Base-by-base conservation (phyloP, 2,797 vertebrate species). In the Myiothlypis chrysogaster region DNA sequence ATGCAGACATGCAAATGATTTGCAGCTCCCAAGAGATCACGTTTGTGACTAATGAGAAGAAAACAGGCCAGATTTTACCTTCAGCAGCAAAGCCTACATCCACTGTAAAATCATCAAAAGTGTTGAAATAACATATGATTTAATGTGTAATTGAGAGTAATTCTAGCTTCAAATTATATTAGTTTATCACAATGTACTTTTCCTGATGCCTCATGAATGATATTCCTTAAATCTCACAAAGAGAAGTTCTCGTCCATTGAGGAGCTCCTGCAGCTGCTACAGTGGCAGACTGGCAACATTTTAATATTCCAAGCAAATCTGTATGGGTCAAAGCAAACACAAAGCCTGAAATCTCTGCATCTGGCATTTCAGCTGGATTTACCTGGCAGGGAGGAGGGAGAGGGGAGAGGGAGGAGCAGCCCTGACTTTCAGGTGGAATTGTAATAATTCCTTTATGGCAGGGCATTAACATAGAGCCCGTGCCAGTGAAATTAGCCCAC, bases 401-500 rank as follows among this genome's bases (percentile, higher is more conserved):
- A 85, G 16, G 14, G 10, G 25, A 81, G 60, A 68, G 22, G 30
- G 12, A 86, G 81, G 65, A 97, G 56, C 19, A 71, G 82, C 5
- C 1, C 17, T 2, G 15, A 50, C 37, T 84, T 94, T 93, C 76
- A 49, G 83, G 78, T 46, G 37, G 44, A 84, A 75, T 80, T 52
- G 15, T 53, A 96, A 39, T 90, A 94, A 83, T 65, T 87, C 66
- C 25, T 86, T 95, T 83, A 66, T 37, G 50, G 85, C 84, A 66
- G 61, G 35, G 53, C 59, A 77, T 91, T 92, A 93, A 37, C 57
- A 65, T n/a, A 69, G 59, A 80, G 41, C 24, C 34, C 34, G 28
- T 66, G 84, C 49, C 66, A 78, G 75, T 70, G 71, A 94, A 95
- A 94, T 89, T 63, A 90, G 83, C 53, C 70, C 68, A 73, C 50